A percentile compares a stretch with the other conserved stretches of the same genome.
Conservation (phyloP, 2,797 vertebrate genomes). For the Kryptopterus vitreolus region DNA sequence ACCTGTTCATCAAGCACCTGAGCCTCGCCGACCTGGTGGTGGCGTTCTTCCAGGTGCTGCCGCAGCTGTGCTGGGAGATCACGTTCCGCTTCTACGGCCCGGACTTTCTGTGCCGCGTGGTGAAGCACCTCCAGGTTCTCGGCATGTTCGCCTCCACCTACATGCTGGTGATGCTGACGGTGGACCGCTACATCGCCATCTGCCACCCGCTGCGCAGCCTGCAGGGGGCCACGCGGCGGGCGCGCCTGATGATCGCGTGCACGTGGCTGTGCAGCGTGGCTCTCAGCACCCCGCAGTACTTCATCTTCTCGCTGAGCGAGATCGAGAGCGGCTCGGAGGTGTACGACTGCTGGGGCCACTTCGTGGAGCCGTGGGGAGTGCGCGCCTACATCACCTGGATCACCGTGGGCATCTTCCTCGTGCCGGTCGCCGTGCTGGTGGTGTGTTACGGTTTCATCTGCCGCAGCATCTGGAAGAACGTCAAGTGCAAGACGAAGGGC, state of each 20-base stretch:
- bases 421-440: slow-evolving; percentile 79
- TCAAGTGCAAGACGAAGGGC: slow-evolving; percentile 77
- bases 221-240: slow-evolving; percentile 78
- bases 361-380: slow-evolving; percentile 80
- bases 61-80: slow-evolving; percentile 90
- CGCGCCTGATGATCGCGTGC: slow-evolving; percentile 78
- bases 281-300: slow-evolving; percentile 86
- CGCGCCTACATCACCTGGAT: slow-evolving; percentile 91
- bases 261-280: slow-evolving; percentile 82
- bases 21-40: slow-evolving; percentile 86
- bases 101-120: slow-evolving; percentile 80
- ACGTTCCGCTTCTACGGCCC: slow-evolving; percentile 88
- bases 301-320: slow-evolving; percentile 89
- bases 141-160: slow-evolving; percentile 95
- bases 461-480: slow-evolving; percentile 84
- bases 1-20: slow-evolving; percentile 89
- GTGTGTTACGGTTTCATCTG: slow-evolving; percentile 89
- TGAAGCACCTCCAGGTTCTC: slow-evolving; percentile 90
- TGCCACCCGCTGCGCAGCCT: slow-evolving; percentile 86
- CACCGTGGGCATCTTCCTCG: slow-evolving; percentile 81
- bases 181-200: slow-evolving; percentile 90
- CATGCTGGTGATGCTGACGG: slow-evolving; percentile 87
- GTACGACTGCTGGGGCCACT: slow-evolving; percentile 90
- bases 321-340: slow-evolving; percentile 80
- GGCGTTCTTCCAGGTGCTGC: slow-evolving; percentile 90